Base-by-base conservation (phyloP, 1,140 invertebrate species). In the Charaxes varanes region DNA sequence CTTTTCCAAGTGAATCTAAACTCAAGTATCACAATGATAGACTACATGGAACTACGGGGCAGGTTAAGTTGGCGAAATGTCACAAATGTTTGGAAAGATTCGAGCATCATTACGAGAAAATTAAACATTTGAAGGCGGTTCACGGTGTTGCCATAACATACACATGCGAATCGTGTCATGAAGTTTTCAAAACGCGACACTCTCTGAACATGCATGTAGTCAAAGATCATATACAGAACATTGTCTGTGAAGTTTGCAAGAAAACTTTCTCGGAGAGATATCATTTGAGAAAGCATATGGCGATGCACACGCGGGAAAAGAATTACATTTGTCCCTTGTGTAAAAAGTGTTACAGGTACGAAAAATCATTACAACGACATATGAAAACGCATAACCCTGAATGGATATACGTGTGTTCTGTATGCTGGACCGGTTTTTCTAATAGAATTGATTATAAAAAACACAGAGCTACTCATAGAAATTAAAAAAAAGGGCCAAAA, bases 271-370 rank as follows among this genome's bases (percentile, higher is more conserved):
- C 35, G 0, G 31, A 44, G 7, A 13, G 31, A 0, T 33, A 18
- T 6, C 41, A 50, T 14, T 33, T 50, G 7, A 50, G 19, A 6
- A 40, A 44, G 13, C 47, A 50, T 7, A 50, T 50, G 47, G 27
- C 41, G 0, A 30, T 35, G 5, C 47, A 50, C n/a, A 50, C 35
- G 7, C 23, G 36, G n/a, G 47, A 38, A 13, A 26, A 36, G 7
- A 50, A 50, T 14, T 44, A 24, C 23, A 17, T 26, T 0, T 50
- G 47, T 19, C 22, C 40, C 2, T 7, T 41, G 14, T 50, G 47
- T 15, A 34, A 28, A 16, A 50, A 50, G 18, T 22, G 34, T 5
- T 50, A 50, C 3, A 43, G 34, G 15, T 43, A 50, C 14, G 41
- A 50, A 18, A 50, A 37, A 6, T 43, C 36, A n/a, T 21, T 50